Evolutionary conservation across 2,888 invertebrate species (phyloP).

Genomic region (Hermaeophaga mercurialis): DNA sequence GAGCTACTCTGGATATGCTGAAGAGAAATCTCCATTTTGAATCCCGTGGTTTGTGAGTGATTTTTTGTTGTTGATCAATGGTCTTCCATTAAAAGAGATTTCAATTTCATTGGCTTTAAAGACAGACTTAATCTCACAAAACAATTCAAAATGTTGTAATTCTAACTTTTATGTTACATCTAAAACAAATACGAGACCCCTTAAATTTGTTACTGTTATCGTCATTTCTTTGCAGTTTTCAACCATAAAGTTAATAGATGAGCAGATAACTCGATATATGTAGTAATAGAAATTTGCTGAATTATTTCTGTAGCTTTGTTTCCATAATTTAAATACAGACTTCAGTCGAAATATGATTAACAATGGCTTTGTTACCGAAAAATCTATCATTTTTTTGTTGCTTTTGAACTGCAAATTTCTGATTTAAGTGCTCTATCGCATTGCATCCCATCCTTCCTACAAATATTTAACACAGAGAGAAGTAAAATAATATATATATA

Average conservation of each 20-base stretch:
- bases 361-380: too few species aligned
- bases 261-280: neutral
- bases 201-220: conserved; percentile 88
- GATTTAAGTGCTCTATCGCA: too few species aligned
- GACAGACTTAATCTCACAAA: conserved; percentile 88
- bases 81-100: conserved; percentile 85
- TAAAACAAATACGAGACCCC: conserved; percentile 86
- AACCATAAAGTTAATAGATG: neutral
- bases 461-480: too few species aligned
- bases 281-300: conserved; percentile 5
- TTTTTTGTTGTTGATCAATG: conserved; percentile 82
- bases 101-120: conserved; percentile 81
- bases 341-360: conserved; percentile 13
- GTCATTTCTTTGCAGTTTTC: conserved; percentile 68
- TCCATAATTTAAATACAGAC: conserved; percentile 6
- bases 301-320: conserved; percentile 2
- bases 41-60: conserved; percentile 84
- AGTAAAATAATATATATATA: too few species aligned
- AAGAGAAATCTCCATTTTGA: conserved; percentile 83
- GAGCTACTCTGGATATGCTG: conserved; percentile 66
- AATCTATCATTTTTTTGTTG: too few species aligned
- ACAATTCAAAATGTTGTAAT: conserved; percentile 92
- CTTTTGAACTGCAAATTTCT: too few species aligned
- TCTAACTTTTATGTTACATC: conserved; percentile 95
- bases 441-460: too few species aligned